Base-by-base conservation (phyloP, 2,888 invertebrate genomes). In the Eumacrocentrus americanus region DNA sequence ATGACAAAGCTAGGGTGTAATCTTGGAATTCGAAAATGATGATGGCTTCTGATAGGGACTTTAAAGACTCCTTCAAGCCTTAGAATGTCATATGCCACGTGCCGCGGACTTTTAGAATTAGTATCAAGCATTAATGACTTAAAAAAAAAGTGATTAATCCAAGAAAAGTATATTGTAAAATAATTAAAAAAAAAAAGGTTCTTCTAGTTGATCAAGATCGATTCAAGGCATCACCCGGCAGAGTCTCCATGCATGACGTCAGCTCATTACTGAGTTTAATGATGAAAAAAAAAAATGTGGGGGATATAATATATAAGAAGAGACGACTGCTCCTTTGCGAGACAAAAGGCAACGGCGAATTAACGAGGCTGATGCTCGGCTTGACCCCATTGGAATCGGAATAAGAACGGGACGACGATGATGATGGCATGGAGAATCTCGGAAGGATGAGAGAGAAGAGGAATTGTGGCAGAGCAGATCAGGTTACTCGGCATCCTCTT, bases 401-500 rank as follows among this genome's bases (percentile, higher is more conserved):
- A 64, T 60, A 55, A 63, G 63, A 61, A 52, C 38, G 34, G 20
- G n/a, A 42, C 25, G 29, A 40, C 6, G 53, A 67, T 61, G 59
- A 68, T n/a, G n/a, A n/a, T n/a, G n/a, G n/a, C n/a, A n/a, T n/a
- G n/a, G n/a, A 69, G 66, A 69, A 50, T 60, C n/a, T 35, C 62
- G 48, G 56, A 69, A 67, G 68, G 67, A 64, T 65, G 66, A 59
- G 66, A 66, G 67, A 67, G 64, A 70, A 66, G 64, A 62, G 61
- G 63, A n/a, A n/a, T n/a, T 65, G 65, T 62, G 64, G 50, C 23
- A 18, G 56, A 62, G 48, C 52, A 68, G 72, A 73, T 76, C 77
- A 69, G 72, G 75, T 76, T 76, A 76, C 76, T 70, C 74, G 70
- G 73, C 79, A 75, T 78, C 76, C 74, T n/a, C n/a, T n/a, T 68